Conservation (phyloP, 1,140 invertebrate species). For the Drosophila tropicalis region DNA sequence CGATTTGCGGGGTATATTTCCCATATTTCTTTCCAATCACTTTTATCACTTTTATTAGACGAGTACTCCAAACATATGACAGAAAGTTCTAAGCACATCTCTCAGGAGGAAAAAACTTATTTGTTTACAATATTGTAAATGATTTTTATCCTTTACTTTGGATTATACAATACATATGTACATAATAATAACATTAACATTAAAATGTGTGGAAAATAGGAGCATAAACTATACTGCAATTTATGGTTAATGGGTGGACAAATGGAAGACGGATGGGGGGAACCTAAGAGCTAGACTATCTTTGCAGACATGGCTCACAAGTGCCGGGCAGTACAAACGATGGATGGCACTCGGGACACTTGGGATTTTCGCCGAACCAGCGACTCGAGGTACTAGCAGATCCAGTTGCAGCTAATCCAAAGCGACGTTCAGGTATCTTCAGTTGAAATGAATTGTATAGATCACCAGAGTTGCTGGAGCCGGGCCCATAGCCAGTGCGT, state of each 20-base stretch:
- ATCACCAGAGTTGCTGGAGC: constrained; percentile 73
- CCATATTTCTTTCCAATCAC: constrained; percentile 13
- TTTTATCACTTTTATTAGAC: not conserved
- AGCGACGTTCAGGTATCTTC: constrained; percentile 83
- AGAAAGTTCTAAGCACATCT: not conserved
- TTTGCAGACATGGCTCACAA: constrained; percentile 85
- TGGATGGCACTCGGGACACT: constrained; percentile 86
- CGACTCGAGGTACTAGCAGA: constrained; percentile 39
- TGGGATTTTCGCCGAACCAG: constrained; percentile 85
- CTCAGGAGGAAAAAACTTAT: not conserved
- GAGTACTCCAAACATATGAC: not conserved
- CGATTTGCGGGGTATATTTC: not conserved
- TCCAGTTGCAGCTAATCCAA: constrained; percentile 35
- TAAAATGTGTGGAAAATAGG: constrained; percentile 69
- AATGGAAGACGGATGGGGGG: constrained; percentile 31
- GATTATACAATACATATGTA: constrained; percentile 61
- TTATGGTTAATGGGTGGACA: constrained; percentile 43
- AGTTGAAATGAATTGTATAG: constrained; percentile 86
- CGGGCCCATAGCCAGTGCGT: constrained; percentile 84
- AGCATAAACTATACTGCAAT: constrained; percentile 47
- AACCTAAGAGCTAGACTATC: constrained; percentile 57
- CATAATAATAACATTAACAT: constrained; percentile 60
- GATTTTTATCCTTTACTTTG: constrained; percentile 48
- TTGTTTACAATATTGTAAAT: constrained; percentile 5
- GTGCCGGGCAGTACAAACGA: constrained; percentile 85